A percentile compares a stretch with the other conserved stretches of the same genome.
phyloP scores from a whole-genome alignment of 2,113 vertebrate species.

The Apteryx owenii region DNA sequence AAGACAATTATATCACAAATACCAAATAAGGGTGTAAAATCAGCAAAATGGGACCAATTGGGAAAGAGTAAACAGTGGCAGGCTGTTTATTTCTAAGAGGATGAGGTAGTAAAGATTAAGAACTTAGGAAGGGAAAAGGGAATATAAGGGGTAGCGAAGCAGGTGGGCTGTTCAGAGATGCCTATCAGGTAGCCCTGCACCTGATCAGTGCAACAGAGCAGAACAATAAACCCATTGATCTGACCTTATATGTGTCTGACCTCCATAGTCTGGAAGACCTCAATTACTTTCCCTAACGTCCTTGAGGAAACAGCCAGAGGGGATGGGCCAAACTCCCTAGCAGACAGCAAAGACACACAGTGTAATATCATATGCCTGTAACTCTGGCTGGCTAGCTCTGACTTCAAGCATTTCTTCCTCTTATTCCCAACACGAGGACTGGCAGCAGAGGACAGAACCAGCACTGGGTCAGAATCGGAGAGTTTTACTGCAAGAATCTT shows the following conservation, averaged over 20 bases:
- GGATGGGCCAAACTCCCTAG: too few species aligned
- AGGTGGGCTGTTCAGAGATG: too few species aligned
- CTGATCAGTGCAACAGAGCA: too few species aligned
- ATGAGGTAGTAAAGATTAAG: neutral
- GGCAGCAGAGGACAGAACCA: neutral
- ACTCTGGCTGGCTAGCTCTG: neutral
- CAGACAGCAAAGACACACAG: neutral
- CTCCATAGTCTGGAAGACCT: neutral
- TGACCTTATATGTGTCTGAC: too few species aligned
- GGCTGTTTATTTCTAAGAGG: neutral
- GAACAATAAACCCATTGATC: too few species aligned
- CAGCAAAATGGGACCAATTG: neutral
- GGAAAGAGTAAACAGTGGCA: neutral
- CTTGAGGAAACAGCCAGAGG: too few species aligned
- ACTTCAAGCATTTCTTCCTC: neutral
- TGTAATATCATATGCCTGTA: neutral
- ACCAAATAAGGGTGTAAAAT: neutral
- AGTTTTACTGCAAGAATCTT: neutral
- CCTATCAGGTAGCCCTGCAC: too few species aligned
- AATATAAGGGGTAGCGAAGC: too few species aligned
- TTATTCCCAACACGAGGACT: neutral
- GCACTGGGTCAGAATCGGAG: neutral
- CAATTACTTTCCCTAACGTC: too few species aligned
- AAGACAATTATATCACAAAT: neutral
- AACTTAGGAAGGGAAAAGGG: neutral